Conservation (phyloP, 2,888 invertebrate species). For the Oxycera nigricornis region DNA sequence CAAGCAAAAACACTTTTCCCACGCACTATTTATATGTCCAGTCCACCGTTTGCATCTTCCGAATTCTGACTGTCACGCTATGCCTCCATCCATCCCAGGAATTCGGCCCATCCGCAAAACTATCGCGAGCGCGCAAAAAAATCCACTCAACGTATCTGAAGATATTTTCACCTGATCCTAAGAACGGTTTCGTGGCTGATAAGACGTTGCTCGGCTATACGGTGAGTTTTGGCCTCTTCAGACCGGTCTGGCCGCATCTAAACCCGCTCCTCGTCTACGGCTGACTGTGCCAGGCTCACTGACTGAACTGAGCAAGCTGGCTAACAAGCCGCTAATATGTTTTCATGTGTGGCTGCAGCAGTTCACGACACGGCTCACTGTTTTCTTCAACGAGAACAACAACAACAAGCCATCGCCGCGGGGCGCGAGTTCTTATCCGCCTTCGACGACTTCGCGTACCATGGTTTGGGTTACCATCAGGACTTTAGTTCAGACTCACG, state of each 20-base stretch:
- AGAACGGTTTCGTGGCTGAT: constrained; percentile 20
- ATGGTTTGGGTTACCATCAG: constrained; percentile 17
- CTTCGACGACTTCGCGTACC: constrained; percentile 41
- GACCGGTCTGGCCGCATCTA: constrained; percentile 38
- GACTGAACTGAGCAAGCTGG: constrained; percentile 13
- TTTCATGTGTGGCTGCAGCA: constrained; percentile 26
- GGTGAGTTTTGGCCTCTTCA: neutral
- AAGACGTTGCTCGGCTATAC: neutral
- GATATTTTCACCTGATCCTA: constrained; percentile 28
- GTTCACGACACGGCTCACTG: constrained; percentile 28
- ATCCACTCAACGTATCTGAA: neutral
- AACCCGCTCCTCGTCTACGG: constrained; percentile 33
- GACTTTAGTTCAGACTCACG: constrained; percentile 2
- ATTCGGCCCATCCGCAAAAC: constrained; percentile 31
- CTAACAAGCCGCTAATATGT: constrained; percentile 46
- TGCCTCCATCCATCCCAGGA: constrained; percentile 34
- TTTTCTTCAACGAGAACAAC: constrained; percentile 39
- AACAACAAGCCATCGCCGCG: constrained; percentile 28
- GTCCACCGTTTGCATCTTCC: neutral
- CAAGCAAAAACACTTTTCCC: constrained; percentile 45
- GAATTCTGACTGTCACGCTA: constrained; percentile 9
- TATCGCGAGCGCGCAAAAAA: neutral
- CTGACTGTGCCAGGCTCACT: constrained; percentile 17
- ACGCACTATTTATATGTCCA: constrained; percentile 29
- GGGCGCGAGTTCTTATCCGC: constrained; percentile 38